Percentiles rank a stretch among this genome's conserved stretches.
Evolutionary conservation across 2,888 invertebrate genomes (phyloP).

Genomic region (Caenorhabditis panamensis): DNA sequence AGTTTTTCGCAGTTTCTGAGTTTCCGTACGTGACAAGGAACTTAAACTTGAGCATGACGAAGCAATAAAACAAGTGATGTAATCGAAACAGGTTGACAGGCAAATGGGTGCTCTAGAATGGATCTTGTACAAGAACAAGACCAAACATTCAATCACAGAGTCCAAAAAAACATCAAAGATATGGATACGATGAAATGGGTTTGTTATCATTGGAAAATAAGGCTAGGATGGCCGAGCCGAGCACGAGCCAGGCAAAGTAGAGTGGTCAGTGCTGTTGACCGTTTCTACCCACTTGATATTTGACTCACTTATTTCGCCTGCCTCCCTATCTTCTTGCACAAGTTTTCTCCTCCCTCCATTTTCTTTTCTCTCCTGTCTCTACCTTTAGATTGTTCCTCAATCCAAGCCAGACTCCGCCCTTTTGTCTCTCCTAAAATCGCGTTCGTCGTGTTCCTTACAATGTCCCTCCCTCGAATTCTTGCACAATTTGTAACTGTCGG

Average conservation of each 20-base stretch:
- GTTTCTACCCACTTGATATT: conserved; percentile 66
- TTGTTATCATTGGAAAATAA: conserved; percentile 56
- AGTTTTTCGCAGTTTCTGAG: background rate
- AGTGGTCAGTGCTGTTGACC: conserved; percentile 66
- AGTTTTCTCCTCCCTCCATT: conserved; percentile 24
- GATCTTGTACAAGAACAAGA: too few species aligned
- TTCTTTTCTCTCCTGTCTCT: conserved; percentile 19
- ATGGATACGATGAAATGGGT: conserved; percentile 16
- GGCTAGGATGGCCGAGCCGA: conserved; percentile 44
- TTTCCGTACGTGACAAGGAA: conserved; percentile 5
- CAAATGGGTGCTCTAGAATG: too few species aligned
- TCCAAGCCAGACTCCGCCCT: conserved; percentile 35
- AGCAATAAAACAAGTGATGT: conserved; percentile 9
- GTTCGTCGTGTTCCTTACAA: conserved; percentile 40
- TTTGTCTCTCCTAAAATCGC: conserved; percentile 35
- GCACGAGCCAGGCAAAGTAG: conserved; percentile 56
- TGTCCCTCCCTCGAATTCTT: conserved; percentile 42
- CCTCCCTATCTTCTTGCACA: conserved; percentile 51
- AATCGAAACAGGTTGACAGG: conserved; percentile 7
- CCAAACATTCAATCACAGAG: background rate
- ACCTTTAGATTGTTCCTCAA: conserved; percentile 53
- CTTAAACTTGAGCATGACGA: background rate
- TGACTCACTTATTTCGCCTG: conserved; percentile 59
- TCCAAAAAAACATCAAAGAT: conserved; percentile 20
- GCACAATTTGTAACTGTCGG: conserved; percentile 55